Conservation (phyloP, 1,140 invertebrate species). For the Drosophila pachea region DNA sequence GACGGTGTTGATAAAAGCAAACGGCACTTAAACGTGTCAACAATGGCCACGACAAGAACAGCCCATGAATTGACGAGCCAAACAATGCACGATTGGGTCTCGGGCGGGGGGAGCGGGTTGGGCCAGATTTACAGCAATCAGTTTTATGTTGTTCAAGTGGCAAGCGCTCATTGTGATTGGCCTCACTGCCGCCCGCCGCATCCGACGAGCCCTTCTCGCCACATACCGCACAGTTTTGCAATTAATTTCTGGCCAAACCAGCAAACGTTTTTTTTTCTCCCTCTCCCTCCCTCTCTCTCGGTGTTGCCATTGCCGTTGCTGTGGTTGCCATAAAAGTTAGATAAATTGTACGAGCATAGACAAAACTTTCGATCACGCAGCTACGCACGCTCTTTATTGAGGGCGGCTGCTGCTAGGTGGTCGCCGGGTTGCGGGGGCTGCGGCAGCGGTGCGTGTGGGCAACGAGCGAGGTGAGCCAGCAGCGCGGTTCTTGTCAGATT, state of each 20-base stretch:
- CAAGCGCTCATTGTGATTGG: constrained; percentile 66
- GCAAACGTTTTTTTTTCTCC: constrained; percentile 26
- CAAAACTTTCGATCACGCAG: constrained; percentile 75
- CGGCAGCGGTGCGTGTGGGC: not conserved
- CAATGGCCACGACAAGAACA: constrained; percentile 71
- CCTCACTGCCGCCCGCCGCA: constrained; percentile 27
- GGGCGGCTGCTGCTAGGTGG: not conserved
- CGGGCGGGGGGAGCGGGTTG: constrained; percentile 29
- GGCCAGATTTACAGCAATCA: constrained; percentile 72
- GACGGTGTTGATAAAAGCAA: constrained; percentile 70
- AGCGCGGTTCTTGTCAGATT: constrained; percentile 62
- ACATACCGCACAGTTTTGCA: constrained; percentile 70
- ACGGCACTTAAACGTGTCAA: constrained; percentile 77
- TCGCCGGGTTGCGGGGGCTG: not conserved
- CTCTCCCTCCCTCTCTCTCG: constrained; percentile 7
- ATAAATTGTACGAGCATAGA: constrained; percentile 73
- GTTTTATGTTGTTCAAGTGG: constrained; percentile 75
- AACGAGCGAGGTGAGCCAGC: constrained; percentile 1
- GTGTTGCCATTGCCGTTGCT: constrained; percentile 40
- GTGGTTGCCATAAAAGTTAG: constrained; percentile 71
- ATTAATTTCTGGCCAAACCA: constrained; percentile 72
- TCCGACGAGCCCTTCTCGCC: not conserved
- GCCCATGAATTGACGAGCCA: constrained; percentile 63
- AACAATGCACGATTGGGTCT: constrained; percentile 37
- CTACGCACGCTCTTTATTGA: constrained; percentile 61